phyloP scores from a whole-genome alignment of 2,113 vertebrate species.

The Ariopsis seemanni region DNA sequence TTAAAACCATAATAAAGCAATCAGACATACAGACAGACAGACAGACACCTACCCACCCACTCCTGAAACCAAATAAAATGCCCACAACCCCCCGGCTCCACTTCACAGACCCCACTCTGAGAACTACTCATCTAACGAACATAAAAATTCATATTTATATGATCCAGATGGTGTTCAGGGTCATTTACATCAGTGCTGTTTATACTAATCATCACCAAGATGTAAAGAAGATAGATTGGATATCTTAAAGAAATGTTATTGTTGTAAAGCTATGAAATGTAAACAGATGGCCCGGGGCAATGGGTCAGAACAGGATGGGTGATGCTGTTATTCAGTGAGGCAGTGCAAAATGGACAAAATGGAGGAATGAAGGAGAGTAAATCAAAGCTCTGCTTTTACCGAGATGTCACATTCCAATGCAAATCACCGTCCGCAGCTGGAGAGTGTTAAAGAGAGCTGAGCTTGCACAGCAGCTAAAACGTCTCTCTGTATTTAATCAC shows the following conservation, averaged over 20 bases:
- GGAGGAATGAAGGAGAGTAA: background rate
- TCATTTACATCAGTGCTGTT: constrained; percentile 14
- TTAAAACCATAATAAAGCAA: background rate
- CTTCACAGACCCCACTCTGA: background rate
- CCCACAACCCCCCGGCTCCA: background rate
- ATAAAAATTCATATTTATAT: constrained; percentile 20
- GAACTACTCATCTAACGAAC: background rate
- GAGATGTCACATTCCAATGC: constrained; percentile 32
- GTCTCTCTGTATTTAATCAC: constrained; percentile 23
- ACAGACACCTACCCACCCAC: background rate
- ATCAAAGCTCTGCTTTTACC: constrained; percentile 13
- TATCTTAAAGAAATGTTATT: background rate
- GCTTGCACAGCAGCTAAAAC: constrained; percentile 23
- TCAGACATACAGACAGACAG: background rate
- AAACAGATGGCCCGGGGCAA: constrained; percentile 10
- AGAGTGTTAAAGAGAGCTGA: constrained; percentile 13
- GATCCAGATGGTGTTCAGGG: constrained; percentile 22
- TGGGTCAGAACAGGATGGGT: constrained; percentile 18
- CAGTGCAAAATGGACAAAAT: constrained; percentile 2
- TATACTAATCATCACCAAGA: background rate
- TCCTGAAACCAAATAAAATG: background rate
- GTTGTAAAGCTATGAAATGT: background rate
- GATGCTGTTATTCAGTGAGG: background rate
- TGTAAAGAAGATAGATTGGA: background rate
- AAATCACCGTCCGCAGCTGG: constrained; percentile 25